Conservation (phyloP, 2,888 invertebrate species). For the Watsonalla cultraria region DNA sequence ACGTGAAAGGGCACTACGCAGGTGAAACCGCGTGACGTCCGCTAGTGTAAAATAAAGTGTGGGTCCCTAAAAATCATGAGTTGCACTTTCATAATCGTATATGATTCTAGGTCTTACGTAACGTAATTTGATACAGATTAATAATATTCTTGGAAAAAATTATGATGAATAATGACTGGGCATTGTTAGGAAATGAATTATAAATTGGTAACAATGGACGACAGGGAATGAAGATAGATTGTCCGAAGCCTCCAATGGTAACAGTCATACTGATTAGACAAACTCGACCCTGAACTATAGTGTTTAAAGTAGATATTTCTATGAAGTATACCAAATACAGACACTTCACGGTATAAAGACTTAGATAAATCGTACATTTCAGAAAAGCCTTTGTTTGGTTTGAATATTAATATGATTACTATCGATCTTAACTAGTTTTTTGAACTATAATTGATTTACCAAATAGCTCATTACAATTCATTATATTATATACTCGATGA, state of each 20-base stretch:
- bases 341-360: not conserved
- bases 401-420: not conserved
- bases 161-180: constrained; percentile 1
- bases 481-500: no score
- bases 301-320: not conserved
- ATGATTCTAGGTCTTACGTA: not conserved
- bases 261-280: not conserved
- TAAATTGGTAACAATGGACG: not conserved
- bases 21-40: no score
- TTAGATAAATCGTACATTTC: not conserved
- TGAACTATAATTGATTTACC: no score
- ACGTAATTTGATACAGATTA: not conserved
- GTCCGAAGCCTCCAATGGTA: not conserved
- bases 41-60: no score
- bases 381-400: not conserved
- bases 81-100: no score
- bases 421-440: no score
- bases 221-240: not conserved
- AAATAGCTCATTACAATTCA: no score
- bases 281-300: not conserved
- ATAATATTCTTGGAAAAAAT: not conserved
- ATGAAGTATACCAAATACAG: not conserved
- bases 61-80: no score
- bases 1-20: no score
- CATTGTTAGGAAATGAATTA: not conserved